These are phyloP conservation scores for Lycaena phlaeas DNA, from an alignment of 2,888 invertebrate genomes.

Conservation along the genomic window DNA sequence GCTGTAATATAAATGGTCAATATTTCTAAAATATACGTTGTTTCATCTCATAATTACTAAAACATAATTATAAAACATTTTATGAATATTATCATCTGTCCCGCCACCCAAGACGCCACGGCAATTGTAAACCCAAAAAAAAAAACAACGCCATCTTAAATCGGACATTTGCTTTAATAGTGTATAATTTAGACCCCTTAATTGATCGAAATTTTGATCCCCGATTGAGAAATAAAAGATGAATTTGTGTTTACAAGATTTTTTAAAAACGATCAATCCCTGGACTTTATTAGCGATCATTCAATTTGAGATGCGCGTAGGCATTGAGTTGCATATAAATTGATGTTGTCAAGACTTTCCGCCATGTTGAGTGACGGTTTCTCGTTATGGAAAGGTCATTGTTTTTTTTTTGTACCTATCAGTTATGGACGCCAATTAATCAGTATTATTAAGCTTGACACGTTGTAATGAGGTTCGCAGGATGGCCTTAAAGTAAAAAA, in stretches of 20 bases:
- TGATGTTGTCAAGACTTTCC: conserved; percentile 42
- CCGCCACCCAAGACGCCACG: conserved; percentile 43
- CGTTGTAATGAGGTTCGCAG: conserved; percentile 43
- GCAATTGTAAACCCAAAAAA: conserved; percentile 4
- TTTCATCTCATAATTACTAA: too few species aligned
- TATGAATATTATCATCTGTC: conserved; percentile 38
- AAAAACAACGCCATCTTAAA: conserved; percentile 15
- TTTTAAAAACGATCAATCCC: conserved; percentile 17
- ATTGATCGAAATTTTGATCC: conserved; percentile 17
- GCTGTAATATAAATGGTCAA: too few species aligned
- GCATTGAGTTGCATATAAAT: conserved; percentile 53
- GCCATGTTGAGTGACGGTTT: conserved; percentile 46
- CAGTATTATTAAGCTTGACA: conserved; percentile 62
- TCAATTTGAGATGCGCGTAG: conserved; percentile 31
- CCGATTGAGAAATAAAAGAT: conserved; percentile 14
- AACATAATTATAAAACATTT: conserved; percentile 20
- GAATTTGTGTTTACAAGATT: conserved; percentile 2
- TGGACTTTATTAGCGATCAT: conserved; percentile 36
- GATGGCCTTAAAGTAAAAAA: conserved; percentile 30
- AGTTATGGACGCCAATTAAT: conserved; percentile 55
- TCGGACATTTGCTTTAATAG: conserved; percentile 19
- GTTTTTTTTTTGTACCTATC: conserved; percentile 40
- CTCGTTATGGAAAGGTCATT: conserved; percentile 64
- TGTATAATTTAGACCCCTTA: conserved; percentile 19
- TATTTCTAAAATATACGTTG: too few species aligned